phyloP scores from a whole-genome alignment of 2,888 invertebrate species.

The Phaonia tiefii region DNA sequence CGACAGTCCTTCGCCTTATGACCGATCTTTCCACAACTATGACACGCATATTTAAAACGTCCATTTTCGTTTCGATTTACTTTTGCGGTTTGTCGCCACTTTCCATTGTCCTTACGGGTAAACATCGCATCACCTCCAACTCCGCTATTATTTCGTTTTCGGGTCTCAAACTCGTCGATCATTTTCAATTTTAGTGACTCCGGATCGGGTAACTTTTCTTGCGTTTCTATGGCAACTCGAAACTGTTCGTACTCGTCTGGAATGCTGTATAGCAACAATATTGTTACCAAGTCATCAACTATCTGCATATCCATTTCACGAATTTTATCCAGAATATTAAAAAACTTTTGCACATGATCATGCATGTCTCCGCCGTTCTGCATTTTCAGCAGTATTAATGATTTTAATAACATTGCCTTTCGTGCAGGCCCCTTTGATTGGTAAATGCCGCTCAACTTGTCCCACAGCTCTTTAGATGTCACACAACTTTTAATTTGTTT shows the following conservation, averaged over 20 bases:
- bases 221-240: slow-evolving; percentile 38
- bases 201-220: slow-evolving; percentile 21
- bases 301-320: slow-evolving; percentile 32
- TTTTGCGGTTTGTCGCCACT: no score
- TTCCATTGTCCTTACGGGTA: background rate
- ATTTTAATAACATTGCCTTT: slow-evolving; percentile 52
- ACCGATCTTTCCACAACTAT: slow-evolving; percentile 44
- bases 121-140: slow-evolving; percentile 25
- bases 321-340: slow-evolving; percentile 46
- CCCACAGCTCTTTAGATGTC: slow-evolving; percentile 25
- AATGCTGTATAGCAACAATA: slow-evolving; percentile 48
- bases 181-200: slow-evolving; percentile 22
- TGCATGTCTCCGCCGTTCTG: background rate
- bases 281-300: slow-evolving; percentile 33
- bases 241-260: slow-evolving; percentile 40
- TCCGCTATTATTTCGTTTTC: slow-evolving; percentile 22
- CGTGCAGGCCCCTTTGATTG: slow-evolving; percentile 27
- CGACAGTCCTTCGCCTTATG: slow-evolving; percentile 47
- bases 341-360: slow-evolving; percentile 31
- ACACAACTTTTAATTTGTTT: no score
- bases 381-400: background rate
- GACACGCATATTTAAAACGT: slow-evolving; percentile 25
- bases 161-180: slow-evolving; percentile 40
- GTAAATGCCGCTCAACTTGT: slow-evolving; percentile 41
- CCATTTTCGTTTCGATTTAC: no score